Percentiles rank a stretch among this genome's conserved stretches.
These are phyloP conservation scores for Eustalomyia histrio DNA, from an alignment of 2,888 invertebrate species.

Conservation along the genomic window DNA sequence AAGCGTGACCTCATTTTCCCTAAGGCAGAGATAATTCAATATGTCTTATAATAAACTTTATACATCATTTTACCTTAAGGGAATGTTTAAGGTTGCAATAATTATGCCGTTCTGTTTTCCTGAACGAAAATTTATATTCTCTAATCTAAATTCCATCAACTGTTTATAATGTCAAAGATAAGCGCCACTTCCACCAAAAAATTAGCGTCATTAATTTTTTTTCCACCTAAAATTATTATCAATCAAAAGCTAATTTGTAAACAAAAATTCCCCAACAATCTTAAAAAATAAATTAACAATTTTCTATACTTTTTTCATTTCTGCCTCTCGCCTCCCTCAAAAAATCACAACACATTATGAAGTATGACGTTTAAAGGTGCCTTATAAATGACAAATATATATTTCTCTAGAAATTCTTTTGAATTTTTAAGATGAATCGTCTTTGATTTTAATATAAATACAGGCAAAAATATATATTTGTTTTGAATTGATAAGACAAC, in stretches of 20 bases:
- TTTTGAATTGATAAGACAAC: neutral
- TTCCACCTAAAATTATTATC: neutral
- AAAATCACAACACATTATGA: neutral
- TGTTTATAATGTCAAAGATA: neutral
- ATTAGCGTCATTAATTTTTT: neutral
- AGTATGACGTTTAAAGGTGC: constrained; percentile 28
- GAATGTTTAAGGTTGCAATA: too few species aligned
- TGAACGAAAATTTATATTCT: too few species aligned
- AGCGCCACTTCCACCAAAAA: neutral
- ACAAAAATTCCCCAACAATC: neutral
- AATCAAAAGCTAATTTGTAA: neutral
- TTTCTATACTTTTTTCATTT: neutral
- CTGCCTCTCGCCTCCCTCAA: neutral
- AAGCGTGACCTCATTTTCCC: too few species aligned
- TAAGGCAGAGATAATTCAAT: too few species aligned
- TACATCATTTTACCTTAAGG: too few species aligned
- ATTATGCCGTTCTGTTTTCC: too few species aligned
- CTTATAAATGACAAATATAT: constrained; percentile 24
- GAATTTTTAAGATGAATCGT: constrained; percentile 50
- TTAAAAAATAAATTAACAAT: neutral
- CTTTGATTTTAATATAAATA: neutral
- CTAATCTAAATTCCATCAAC: neutral
- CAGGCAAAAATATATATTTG: neutral
- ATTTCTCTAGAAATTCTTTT: constrained; percentile 32
- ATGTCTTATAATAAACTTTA: too few species aligned